Evolutionary conservation across 2,888 invertebrate species (phyloP).

Genomic region (Coremacera marginata): DNA sequence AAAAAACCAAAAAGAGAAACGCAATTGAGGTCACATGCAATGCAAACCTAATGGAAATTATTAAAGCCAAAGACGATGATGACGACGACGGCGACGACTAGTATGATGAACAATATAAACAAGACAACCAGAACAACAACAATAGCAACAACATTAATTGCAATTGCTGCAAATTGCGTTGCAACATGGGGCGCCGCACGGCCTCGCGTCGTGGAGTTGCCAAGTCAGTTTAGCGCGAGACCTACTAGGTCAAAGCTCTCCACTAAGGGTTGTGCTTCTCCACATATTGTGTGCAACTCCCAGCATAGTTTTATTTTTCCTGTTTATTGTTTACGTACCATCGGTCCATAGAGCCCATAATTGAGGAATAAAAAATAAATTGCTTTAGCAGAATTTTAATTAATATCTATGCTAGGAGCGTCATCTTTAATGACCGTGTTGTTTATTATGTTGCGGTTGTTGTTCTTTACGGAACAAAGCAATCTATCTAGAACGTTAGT

Average conservation of each 20-base stretch:
- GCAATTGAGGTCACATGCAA: conserved; percentile 50
- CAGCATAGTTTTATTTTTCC: not conserved
- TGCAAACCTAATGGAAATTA: conserved; percentile 21
- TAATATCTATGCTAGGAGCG: conserved; percentile 11
- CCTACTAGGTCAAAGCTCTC: not conserved
- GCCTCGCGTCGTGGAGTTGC: not conserved
- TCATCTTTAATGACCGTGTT: not conserved
- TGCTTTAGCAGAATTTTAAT: conserved; percentile 27
- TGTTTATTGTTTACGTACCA: not conserved
- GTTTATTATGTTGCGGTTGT: not conserved
- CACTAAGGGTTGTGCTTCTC: not conserved
- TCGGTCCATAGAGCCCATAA: not conserved
- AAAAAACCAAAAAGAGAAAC: conserved; percentile 9
- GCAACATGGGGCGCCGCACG: not conserved
- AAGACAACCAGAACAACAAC: conserved; percentile 1
- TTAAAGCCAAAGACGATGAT: conserved; percentile 3
- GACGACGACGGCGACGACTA: conserved; percentile 1
- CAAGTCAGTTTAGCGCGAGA: not conserved
- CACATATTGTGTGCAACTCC: not conserved
- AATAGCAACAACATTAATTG: not conserved
- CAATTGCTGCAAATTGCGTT: conserved; percentile 3
- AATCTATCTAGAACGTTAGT: conserved; percentile 23
- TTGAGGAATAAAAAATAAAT: conserved; percentile 7
- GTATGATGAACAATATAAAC: not conserved
- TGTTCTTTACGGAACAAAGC: not conserved